A percentile compares a stretch with the other conserved stretches of the same genome.
Evolutionary conservation across 2,797 vertebrate genomes (phyloP).

Genomic region (Zonotrichia albicollis): DNA sequence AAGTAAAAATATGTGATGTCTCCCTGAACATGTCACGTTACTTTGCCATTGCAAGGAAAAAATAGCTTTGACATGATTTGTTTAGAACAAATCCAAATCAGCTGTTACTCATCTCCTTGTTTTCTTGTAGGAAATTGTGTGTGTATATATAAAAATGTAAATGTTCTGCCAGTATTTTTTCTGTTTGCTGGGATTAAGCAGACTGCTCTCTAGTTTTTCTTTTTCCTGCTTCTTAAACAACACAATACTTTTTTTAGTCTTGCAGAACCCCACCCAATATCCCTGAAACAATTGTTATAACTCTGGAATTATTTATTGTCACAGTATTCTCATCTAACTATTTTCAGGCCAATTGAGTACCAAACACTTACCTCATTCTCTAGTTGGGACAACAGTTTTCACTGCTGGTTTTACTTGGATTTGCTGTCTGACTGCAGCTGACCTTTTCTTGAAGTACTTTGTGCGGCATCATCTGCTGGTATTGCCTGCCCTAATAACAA

Average conservation of each 20-base stretch:
- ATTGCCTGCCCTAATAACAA: not conserved
- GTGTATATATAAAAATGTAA: not conserved
- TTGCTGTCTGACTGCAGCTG: not conserved
- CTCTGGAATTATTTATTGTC: not conserved
- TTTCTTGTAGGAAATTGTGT: not conserved
- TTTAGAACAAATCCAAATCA: not conserved
- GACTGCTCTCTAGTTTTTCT: not conserved
- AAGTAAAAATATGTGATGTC: not conserved
- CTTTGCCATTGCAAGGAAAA: not conserved
- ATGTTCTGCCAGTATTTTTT: not conserved
- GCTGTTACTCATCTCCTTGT: not conserved
- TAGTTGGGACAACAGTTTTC: not conserved
- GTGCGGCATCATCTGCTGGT: not conserved
- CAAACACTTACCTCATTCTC: not conserved
- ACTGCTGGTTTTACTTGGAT: not conserved
- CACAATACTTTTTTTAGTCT: not conserved
- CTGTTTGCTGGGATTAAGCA: not conserved
- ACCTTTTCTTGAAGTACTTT: not conserved
- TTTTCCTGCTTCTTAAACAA: not conserved
- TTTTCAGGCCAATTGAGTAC: not conserved
- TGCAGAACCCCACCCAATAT: not conserved
- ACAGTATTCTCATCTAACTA: not conserved
- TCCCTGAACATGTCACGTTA: not conserved
- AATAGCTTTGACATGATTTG: not conserved
- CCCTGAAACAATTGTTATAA: not conserved